Evolutionary conservation across 2,113 vertebrate species (phyloP), one percentile per base, ranked within the genome.

Genomic region (Genyomyrus donnyi): DNA sequence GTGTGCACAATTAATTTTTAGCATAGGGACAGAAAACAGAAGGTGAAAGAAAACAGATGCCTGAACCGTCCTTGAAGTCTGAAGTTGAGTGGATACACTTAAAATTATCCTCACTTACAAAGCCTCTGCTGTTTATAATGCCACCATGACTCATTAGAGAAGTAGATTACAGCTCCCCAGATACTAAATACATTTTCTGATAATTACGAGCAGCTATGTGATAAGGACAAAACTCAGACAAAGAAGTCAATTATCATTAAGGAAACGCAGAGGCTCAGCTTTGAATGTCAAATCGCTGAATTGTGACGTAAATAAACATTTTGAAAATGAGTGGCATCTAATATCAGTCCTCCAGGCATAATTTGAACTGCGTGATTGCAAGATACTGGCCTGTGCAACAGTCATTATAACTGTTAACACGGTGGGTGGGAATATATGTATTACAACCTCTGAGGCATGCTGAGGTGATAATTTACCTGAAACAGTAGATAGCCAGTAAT

Each of bases 131-230:
- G 92, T 91, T 95, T 95, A 91, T 91, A 93, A 94, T 95, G 95
- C 93, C 92, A 85, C 93, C 87, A 87, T 87, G 93, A 89, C 94
- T 95, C 96, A 94, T 96, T 95, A 95, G 92, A 21, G 91, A 86
- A 90, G 93, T 91, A 35, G 94, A 94, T 94, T 92, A 94, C 74
- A 91, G 93, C 95, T 94, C 95, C 93, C 94, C 91, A 91, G 95
- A 94, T 95, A 93, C 93, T 92, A 92, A 88, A 91, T 27, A 80
- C 35, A 50, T 90, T 92, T 92, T 95, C 39, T 90, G 93, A 92
- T 95, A 94, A 96, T 96, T 94, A 94, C 95, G 88, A 93, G 89
- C 94, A 93, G 92, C 92, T 93, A 92, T 93, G 92, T 95, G 93
- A 95, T 93, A 93, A 93, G 93, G 93, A 91, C 49, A 91, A 93